phyloP scores from a whole-genome alignment of 2,888 invertebrate genomes.

The Mesorhabditis spiculigera region DNA sequence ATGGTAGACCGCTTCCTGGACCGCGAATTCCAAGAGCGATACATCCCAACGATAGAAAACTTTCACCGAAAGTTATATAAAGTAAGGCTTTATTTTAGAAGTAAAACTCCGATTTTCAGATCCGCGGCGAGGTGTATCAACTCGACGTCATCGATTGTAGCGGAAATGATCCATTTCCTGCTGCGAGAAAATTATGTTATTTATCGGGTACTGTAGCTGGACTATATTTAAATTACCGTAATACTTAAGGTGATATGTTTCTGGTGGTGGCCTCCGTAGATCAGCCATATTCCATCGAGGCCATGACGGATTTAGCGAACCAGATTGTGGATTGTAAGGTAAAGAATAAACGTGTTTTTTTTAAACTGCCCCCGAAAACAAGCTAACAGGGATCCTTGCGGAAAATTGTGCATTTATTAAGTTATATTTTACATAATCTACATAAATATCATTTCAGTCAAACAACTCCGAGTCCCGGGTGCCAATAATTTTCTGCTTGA shows the following conservation, averaged over 20 bases:
- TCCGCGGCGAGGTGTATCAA: constrained; percentile 81
- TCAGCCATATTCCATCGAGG: constrained; percentile 21
- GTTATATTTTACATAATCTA: neutral
- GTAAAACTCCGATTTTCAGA: constrained; percentile 71
- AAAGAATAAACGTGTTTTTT: neutral
- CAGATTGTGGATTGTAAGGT: constrained; percentile 32
- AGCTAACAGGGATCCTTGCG: neutral
- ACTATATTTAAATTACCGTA: too few species aligned
- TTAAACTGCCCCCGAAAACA: neutral
- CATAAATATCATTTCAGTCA: neutral
- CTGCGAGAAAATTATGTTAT: constrained; percentile 81
- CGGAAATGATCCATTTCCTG: constrained; percentile 85
- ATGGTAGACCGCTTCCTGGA: constrained; percentile 78
- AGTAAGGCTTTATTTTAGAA: neutral
- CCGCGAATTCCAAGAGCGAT: constrained; percentile 80
- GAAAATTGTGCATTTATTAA: neutral
- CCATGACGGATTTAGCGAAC: constrained; percentile 25
- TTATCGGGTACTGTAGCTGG: constrained; percentile 70
- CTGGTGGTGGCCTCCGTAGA: constrained; percentile 33
- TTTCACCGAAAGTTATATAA: constrained; percentile 75
- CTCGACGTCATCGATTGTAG: constrained; percentile 83
- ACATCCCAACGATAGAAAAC: constrained; percentile 88
- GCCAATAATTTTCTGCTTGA: constrained; percentile 30
- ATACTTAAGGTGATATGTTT: constrained; percentile 32
- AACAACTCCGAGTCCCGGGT: neutral